Conservation (phyloP, 2,888 invertebrate species). For the Thereva nobilitata region DNA sequence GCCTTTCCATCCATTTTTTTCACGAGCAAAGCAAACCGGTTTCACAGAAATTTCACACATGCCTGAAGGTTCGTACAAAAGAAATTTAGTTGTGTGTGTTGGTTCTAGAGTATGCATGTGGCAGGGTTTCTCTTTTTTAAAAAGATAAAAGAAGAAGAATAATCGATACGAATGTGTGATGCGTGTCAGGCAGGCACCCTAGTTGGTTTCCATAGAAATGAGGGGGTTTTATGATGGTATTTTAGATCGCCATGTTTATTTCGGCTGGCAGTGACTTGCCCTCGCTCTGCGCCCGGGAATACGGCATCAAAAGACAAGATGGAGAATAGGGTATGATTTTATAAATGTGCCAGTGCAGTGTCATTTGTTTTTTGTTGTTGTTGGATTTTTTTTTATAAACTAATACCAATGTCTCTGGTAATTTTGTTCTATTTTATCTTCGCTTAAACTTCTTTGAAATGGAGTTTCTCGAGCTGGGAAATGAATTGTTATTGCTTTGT, state of each 20-base stretch:
- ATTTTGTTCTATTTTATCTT: too few relatives aligned
- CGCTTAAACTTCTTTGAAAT: too few relatives aligned
- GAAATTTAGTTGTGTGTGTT: conserved; percentile 30
- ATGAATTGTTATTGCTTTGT: too few relatives aligned
- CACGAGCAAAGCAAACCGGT: conserved; percentile 30
- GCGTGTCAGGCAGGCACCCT: conserved; percentile 1
- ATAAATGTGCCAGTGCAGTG: too few relatives aligned
- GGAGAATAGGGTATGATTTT: conserved; percentile 17
- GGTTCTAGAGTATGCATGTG: conserved; percentile 9
- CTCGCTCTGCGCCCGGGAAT: conserved; percentile 4
- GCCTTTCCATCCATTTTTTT: conserved; percentile 22
- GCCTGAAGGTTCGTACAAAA: conserved; percentile 34
- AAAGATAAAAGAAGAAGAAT: not conserved
- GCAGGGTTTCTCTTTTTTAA: not conserved
- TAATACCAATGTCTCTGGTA: too few relatives aligned
- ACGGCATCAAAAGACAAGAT: conserved; percentile 13
- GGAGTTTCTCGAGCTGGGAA: too few relatives aligned
- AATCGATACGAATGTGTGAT: conserved; percentile 33
- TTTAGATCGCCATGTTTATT: conserved; percentile 35
- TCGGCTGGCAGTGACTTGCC: conserved; percentile 1
- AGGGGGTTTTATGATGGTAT: conserved; percentile 22
- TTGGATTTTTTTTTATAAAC: too few relatives aligned
- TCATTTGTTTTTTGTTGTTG: too few relatives aligned
- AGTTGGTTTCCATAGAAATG: conserved; percentile 37
- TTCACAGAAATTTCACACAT: conserved; percentile 22